phyloP scores from a whole-genome alignment of 2,888 invertebrate species.

The Nasonia oneida region DNA sequence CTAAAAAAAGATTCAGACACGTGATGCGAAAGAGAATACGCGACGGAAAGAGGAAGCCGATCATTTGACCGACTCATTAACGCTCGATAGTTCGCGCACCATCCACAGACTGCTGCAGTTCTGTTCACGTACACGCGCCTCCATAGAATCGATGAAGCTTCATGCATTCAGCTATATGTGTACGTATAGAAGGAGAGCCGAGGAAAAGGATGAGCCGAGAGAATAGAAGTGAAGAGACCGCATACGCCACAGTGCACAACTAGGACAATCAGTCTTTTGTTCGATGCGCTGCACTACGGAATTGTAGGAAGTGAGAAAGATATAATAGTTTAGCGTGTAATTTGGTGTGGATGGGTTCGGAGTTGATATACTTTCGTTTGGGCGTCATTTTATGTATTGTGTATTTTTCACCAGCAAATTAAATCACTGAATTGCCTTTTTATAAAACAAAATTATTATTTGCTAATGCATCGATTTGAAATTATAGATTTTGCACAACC shows the following conservation, averaged over 20 bases:
- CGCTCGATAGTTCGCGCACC: neutral
- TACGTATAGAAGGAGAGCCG: neutral
- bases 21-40: neutral
- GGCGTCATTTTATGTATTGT: neutral
- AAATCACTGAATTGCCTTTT: no score
- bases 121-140: neutral
- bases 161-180: neutral
- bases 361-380: neutral
- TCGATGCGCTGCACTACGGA: conserved; percentile 46
- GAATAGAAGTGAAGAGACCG: neutral
- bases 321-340: conserved; percentile 10
- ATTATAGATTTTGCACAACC: neutral
- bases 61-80: conserved; percentile 17
- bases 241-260: conserved; percentile 64
- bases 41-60: neutral
- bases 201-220: neutral
- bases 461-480: neutral
- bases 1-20: neutral
- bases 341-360: neutral
- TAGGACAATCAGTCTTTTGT: conserved; percentile 72
- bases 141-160: neutral
- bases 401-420: no score
- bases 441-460: no score
- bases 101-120: neutral
- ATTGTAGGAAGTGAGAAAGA: conserved; percentile 60